A percentile compares a stretch with the other conserved stretches of the same genome.
Evolutionary conservation across 2,888 invertebrate genomes (phyloP).

Genomic region (Acanthococcus lagerstroemiae): DNA sequence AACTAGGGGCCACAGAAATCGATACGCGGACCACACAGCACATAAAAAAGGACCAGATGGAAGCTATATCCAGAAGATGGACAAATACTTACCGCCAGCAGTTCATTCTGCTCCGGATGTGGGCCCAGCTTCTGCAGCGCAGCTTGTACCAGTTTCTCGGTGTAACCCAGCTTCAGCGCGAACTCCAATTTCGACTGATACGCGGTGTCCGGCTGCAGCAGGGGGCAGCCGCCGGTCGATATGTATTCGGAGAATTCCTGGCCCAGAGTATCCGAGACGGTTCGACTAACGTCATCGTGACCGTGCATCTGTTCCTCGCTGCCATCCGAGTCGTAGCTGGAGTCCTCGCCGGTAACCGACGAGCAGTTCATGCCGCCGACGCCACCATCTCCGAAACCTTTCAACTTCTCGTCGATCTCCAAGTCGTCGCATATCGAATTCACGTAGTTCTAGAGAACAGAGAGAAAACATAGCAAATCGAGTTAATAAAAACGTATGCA

Average conservation of each 20-base stretch:
- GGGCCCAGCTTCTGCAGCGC: conserved; percentile 77
- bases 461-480: too few species aligned
- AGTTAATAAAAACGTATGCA: too few species aligned
- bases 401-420: conserved; percentile 38
- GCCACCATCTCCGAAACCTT: conserved; percentile 36
- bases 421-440: conserved; percentile 53
- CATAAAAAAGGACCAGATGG: not conserved
- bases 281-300: conserved; percentile 69
- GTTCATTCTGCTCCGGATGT: conserved; percentile 73
- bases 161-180: conserved; percentile 83
- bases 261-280: conserved; percentile 72
- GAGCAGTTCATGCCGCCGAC: conserved; percentile 41
- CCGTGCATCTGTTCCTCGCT: conserved; percentile 40
- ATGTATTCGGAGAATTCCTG: conserved; percentile 79
- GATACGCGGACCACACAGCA: not conserved
- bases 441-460: conserved; percentile 58
- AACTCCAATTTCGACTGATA: conserved; percentile 68
- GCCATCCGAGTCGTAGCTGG: conserved; percentile 72
- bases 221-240: conserved; percentile 41
- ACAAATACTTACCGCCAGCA: conserved; percentile 53
- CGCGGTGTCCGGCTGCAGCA: conserved; percentile 36
- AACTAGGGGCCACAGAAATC: too few species aligned
- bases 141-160: conserved; percentile 70
- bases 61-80: too few species aligned
- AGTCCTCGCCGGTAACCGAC: conserved; percentile 51